phyloP scores from a whole-genome alignment of 2,113 vertebrate genomes.

The Ciconia boyciana region DNA sequence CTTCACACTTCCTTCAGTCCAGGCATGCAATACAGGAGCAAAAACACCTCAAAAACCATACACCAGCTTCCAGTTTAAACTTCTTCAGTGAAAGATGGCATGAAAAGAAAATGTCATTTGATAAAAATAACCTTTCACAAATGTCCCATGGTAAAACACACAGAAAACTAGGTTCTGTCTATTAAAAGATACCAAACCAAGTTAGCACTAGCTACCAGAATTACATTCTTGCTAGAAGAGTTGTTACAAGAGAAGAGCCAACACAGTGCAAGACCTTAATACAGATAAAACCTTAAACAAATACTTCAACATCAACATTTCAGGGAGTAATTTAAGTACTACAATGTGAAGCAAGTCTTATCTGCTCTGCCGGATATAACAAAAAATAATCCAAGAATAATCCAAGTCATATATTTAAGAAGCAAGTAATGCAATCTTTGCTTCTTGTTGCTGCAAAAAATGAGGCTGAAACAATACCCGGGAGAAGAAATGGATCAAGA shows the following conservation, averaged over 20 bases:
- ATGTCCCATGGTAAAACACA: background rate
- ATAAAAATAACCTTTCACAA: constrained; percentile 10
- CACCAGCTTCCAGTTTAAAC: background rate
- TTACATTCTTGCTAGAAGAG: constrained; percentile 36
- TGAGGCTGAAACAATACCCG: background rate
- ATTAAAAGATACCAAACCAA: background rate
- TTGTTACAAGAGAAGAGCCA: constrained; percentile 17
- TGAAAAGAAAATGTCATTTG: background rate
- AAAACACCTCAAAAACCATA: background rate
- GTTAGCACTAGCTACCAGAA: background rate
- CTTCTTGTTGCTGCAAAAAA: constrained; percentile 1
- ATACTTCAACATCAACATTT: constrained; percentile 30
- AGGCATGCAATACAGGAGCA: background rate
- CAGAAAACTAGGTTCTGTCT: background rate
- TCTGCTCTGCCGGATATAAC: constrained; percentile 34
- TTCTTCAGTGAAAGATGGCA: background rate
- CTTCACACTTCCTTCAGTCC: background rate
- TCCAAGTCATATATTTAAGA: constrained; percentile 12
- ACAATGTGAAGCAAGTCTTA: constrained; percentile 12
- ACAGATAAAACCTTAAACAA: constrained; percentile 55
- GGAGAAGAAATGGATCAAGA: background rate
- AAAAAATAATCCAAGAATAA: constrained; percentile 53
- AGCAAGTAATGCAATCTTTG: background rate
- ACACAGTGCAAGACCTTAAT: constrained; percentile 29
- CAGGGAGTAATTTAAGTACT: constrained; percentile 34